Conservation (phyloP, 2,113 vertebrate species). For the Grallaria varia region DNA sequence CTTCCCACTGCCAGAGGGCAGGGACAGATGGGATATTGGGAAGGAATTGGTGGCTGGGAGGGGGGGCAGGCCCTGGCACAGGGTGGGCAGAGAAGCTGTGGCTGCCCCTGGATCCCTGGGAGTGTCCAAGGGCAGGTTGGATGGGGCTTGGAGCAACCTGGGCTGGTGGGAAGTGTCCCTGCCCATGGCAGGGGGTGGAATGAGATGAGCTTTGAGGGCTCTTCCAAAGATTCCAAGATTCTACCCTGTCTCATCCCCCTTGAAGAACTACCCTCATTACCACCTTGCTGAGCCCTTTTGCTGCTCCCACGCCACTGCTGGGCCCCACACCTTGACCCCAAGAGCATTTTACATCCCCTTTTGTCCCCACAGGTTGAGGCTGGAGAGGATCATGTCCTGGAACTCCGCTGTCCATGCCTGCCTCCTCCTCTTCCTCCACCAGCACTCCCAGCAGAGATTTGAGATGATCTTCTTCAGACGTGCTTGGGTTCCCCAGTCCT, state of each 20-base stretch:
- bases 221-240: not conserved
- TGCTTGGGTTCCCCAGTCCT: not conserved
- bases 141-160: accelerated
- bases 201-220: accelerated
- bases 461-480: not conserved
- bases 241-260: not conserved
- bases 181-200: not conserved
- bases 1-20: not conserved
- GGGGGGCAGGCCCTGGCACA: accelerated
- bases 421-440: not conserved
- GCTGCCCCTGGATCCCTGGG: not conserved
- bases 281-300: not conserved
- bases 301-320: not conserved
- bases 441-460: not conserved
- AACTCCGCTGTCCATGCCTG: accelerated
- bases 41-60: not conserved
- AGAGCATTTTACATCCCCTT: not conserved
- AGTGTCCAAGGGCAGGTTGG: accelerated
- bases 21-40: not conserved
- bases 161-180: accelerated
- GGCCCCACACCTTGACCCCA: not conserved
- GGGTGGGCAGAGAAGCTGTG: not conserved
- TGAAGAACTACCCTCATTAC: accelerated
- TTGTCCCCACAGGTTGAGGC: accelerated
- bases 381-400: not conserved